These are phyloP conservation scores for Penaeus chinensis DNA, from an alignment of 1,140 invertebrate genomes.

Conservation along the genomic window DNA sequence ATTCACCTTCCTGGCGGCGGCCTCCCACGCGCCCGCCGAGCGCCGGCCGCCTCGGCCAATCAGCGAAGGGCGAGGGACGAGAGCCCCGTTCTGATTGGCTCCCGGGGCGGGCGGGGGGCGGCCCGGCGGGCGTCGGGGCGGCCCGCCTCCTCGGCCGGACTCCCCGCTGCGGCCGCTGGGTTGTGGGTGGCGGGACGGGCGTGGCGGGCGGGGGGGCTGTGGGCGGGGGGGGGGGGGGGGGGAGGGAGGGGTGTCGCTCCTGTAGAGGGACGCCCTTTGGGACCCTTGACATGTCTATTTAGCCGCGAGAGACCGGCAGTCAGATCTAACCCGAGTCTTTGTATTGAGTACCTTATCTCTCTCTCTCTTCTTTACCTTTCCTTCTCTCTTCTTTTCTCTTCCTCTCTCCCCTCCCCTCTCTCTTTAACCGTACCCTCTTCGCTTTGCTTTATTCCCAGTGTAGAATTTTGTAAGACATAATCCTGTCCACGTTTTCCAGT, in stretches of 20 bases:
- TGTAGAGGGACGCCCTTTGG: not conserved
- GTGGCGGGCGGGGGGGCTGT: not conserved
- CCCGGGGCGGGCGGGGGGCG: not conserved
- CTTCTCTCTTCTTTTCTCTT: not conserved
- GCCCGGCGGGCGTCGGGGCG: too few relatives aligned
- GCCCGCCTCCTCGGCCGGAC: slow-evolving; percentile 2
- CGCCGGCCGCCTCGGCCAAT: not conserved
- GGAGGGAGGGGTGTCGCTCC: not conserved
- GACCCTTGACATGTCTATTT: slow-evolving; percentile 47
- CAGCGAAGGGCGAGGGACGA: not conserved
- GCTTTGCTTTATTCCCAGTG: too few relatives aligned
- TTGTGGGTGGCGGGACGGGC: slow-evolving; percentile 33
- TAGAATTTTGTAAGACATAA: too few relatives aligned
- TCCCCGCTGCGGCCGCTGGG: slow-evolving; percentile 36
- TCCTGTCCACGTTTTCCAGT: too few relatives aligned
- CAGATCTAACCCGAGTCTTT: not conserved
- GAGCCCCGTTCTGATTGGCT: slow-evolving; percentile 24
- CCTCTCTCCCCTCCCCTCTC: too few relatives aligned
- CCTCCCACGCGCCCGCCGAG: not conserved
- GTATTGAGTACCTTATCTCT: not conserved
- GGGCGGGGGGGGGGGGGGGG: not conserved
- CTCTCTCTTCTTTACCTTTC: not conserved
- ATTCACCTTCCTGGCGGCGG: slow-evolving; percentile 46
- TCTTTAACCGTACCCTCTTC: too few relatives aligned
- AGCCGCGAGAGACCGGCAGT: slow-evolving; percentile 29